Evolutionary conservation across 2,797 vertebrate genomes (phyloP).

Genomic region (Schizothorax lantsangensis): DNA sequence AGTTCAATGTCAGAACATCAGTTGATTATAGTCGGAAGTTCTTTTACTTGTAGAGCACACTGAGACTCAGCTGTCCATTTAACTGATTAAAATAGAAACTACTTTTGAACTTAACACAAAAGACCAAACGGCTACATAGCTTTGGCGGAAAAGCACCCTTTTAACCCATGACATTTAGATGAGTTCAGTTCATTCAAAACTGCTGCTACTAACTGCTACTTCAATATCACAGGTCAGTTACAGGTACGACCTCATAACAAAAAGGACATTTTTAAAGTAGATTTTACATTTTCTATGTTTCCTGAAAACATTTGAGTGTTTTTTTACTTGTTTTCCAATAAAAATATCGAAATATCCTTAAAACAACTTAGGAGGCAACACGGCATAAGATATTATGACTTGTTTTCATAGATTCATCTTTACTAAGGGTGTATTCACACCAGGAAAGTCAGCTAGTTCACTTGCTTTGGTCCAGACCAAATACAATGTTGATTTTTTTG

Average conservation of each 20-base stretch:
- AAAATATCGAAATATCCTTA: neutral
- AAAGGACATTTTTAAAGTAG: neutral
- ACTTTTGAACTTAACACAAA: constrained; percentile 65
- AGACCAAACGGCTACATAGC: constrained; percentile 69
- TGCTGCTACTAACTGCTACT: neutral
- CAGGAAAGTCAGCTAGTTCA: too few species aligned
- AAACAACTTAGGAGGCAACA: neutral
- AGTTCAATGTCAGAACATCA: constrained; percentile 14
- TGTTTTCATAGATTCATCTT: neutral
- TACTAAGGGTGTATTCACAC: neutral
- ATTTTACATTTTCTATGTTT: neutral
- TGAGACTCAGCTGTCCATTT: constrained; percentile 7
- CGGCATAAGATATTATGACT: neutral
- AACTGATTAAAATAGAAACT: constrained; percentile 20
- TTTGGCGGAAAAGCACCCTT: constrained; percentile 72
- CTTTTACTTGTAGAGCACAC: neutral
- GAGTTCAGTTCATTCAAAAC: constrained; percentile 59
- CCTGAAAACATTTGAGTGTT: neutral
- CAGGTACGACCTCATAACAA: neutral
- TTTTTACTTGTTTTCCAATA: neutral
- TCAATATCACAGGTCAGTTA: constrained; percentile 14
- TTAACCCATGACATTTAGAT: constrained; percentile 72
- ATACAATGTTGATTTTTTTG: too few species aligned
- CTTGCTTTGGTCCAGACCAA: too few species aligned
- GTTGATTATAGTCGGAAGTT: neutral